Conservation (phyloP, 2,797 vertebrate species). For the Denticeps clupeoides region DNA sequence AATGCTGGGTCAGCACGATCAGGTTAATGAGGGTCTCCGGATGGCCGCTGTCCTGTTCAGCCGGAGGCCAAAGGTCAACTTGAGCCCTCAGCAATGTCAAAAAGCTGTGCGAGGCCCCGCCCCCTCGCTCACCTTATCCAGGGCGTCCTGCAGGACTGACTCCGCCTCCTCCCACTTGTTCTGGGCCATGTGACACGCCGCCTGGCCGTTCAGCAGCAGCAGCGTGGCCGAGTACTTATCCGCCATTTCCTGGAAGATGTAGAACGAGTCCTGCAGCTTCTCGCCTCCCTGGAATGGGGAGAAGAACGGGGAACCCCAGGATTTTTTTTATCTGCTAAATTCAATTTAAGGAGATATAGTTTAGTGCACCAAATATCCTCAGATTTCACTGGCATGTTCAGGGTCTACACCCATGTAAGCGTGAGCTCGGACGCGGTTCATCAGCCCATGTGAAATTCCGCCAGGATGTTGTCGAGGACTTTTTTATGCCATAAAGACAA, state of each 20-base stretch:
- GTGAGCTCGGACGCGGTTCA: no score
- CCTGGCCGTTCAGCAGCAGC: conserved; percentile 85
- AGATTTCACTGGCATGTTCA: no score
- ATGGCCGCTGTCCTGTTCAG: conserved; percentile 79
- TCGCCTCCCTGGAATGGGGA: conserved; percentile 95
- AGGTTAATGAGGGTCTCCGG: conserved; percentile 92
- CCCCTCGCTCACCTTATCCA: conserved; percentile 74
- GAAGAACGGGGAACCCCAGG: no score
- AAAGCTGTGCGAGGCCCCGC: no score
- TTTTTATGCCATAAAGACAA: no score
- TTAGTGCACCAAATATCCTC: no score
- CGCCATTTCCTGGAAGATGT: conserved; percentile 96
- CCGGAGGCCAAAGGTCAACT: background rate
- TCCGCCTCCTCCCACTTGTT: conserved; percentile 93
- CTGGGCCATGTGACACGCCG: conserved; percentile 85
- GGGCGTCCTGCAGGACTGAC: conserved; percentile 81
- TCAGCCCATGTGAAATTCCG: no score
- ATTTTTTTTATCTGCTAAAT: no score
- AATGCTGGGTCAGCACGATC: conserved; percentile 82
- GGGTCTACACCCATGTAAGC: no score
- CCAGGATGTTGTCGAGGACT: no score
- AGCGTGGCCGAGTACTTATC: conserved; percentile 86
- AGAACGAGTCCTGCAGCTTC: conserved; percentile 91
- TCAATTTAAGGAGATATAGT: no score
- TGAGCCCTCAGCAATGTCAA: no score